phyloP scores from a whole-genome alignment of 2,797 vertebrate species.

The Sarcophilus harrisii region DNA sequence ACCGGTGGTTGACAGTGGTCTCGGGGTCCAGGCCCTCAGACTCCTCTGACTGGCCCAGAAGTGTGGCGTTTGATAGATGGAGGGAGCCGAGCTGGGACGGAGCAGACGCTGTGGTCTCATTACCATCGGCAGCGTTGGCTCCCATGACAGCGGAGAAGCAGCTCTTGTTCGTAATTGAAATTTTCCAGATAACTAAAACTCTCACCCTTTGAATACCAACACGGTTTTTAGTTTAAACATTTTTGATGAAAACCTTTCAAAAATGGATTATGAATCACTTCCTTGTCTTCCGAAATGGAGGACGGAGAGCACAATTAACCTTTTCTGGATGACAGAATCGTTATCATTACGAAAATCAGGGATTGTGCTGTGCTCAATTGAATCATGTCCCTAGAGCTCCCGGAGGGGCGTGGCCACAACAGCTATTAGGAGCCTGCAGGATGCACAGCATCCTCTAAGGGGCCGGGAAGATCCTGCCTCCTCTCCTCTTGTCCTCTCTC shows the following conservation, averaged over 20 bases:
- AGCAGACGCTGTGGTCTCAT: background rate
- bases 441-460: too few species aligned
- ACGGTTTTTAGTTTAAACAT: background rate
- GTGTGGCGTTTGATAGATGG: background rate
- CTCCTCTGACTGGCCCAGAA: background rate
- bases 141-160: background rate
- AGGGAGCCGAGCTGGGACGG: background rate
- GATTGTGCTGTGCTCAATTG: background rate
- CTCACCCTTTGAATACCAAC: background rate
- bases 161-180: background rate
- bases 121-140: background rate
- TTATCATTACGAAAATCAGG: background rate
- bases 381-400: background rate
- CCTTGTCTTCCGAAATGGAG: background rate
- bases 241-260: background rate
- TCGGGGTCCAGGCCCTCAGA: background rate
- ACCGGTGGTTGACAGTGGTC: background rate
- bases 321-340: background rate
- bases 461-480: too few species aligned
- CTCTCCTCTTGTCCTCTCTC: too few species aligned
- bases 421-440: background rate
- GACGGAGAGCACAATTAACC: background rate
- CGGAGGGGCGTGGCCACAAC: background rate
- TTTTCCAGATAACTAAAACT: background rate
- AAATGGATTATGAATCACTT: background rate